Conservation (phyloP, 2,888 invertebrate genomes). For the Vannuccia rotundouncinata region DNA sequence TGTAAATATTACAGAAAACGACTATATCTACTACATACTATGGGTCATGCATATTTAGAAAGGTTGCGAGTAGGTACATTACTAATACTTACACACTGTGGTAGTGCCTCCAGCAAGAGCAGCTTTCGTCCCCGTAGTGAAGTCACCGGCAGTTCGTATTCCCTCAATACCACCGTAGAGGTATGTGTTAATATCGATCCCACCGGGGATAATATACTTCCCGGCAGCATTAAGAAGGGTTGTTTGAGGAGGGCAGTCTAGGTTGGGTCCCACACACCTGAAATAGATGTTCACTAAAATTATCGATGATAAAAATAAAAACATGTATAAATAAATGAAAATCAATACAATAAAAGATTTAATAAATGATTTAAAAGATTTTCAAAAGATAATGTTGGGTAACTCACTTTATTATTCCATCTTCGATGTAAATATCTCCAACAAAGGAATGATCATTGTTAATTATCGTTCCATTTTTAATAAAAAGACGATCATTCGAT, state of each 20-base stretch:
- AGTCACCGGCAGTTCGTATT: slow-evolving; percentile 40
- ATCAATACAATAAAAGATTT: no score
- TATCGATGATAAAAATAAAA: no score
- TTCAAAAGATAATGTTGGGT: neutral
- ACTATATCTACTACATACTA: no score
- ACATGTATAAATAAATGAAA: no score
- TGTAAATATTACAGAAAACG: no score
- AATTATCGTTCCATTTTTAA: slow-evolving; percentile 11
- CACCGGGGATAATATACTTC: neutral
- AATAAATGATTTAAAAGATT: neutral
- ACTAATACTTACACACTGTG: slow-evolving; percentile 35
- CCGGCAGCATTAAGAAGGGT: neutral
- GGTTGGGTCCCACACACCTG: neutral
- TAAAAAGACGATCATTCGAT: neutral
- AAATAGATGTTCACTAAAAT: no score
- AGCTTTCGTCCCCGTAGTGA: slow-evolving; percentile 38
- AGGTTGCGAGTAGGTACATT: no score
- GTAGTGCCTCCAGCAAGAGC: slow-evolving; percentile 40
- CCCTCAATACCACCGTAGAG: neutral
- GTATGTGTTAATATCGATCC: neutral
- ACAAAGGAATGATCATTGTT: neutral
- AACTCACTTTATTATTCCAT: neutral
- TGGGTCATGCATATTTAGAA: no score
- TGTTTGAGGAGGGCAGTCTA: neutral
- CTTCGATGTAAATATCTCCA: slow-evolving; percentile 11